These are phyloP conservation scores for Aelia acuminata DNA, from an alignment of 2,888 invertebrate genomes.

Conservation along the genomic window DNA sequence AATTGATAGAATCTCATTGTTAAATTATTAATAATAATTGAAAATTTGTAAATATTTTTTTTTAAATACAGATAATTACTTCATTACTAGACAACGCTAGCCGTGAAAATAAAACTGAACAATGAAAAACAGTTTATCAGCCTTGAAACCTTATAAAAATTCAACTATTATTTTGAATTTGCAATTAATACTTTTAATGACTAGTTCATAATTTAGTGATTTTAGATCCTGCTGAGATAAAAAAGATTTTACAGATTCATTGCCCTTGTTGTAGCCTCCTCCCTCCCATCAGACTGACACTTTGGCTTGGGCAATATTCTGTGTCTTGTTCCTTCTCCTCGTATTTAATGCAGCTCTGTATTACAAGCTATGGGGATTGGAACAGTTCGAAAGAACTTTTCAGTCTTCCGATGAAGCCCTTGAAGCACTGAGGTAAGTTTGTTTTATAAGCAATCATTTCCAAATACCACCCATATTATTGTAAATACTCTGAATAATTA, in stretches of 20 bases:
- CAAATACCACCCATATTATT: not conserved
- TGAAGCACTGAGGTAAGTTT: conserved; percentile 58
- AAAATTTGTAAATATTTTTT: no score
- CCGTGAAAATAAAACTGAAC: no score
- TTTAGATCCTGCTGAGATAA: not conserved
- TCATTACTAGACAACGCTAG: no score
- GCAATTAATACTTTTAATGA: not conserved
- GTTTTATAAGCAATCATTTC: not conserved
- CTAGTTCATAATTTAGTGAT: not conserved
- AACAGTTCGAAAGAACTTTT: conserved; percentile 70
- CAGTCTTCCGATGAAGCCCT: conserved; percentile 55
- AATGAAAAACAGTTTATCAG: no score
- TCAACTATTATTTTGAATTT: no score
- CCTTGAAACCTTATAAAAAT: no score
- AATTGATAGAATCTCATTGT: no score
- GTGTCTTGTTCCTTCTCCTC: conserved; percentile 76
- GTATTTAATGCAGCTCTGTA: conserved; percentile 85
- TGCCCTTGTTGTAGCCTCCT: conserved; percentile 47
- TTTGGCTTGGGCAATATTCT: conserved; percentile 73
- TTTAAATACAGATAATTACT: no score
- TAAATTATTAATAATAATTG: no score
- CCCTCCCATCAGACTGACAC: conserved; percentile 65
- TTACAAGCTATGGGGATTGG: conserved; percentile 84
- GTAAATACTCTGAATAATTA: not conserved
- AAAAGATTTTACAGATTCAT: not conserved